These are phyloP conservation scores for Acrobasis consociella DNA, from an alignment of 2,888 invertebrate species.

Conservation along the genomic window DNA sequence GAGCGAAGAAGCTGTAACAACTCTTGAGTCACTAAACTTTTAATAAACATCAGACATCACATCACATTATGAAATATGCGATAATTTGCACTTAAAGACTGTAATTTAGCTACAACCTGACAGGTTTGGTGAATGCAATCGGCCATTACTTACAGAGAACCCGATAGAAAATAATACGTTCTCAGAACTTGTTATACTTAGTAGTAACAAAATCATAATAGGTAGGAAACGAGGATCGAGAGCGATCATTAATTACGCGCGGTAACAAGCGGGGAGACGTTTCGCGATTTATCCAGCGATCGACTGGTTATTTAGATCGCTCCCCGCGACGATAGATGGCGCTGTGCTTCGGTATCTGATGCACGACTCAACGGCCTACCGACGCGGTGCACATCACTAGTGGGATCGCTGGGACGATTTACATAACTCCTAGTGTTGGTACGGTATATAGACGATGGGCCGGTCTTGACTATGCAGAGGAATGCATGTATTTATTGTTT, in stretches of 20 bases:
- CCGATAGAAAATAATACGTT: not conserved
- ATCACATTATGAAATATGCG: too few species aligned
- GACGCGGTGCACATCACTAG: constrained; percentile 10
- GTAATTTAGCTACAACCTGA: too few species aligned
- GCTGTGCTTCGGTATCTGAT: constrained; percentile 66
- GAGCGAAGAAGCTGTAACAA: too few species aligned
- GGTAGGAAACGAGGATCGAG: constrained; percentile 57
- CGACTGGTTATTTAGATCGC: constrained; percentile 76
- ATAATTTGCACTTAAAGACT: too few species aligned
- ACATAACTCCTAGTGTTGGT: constrained; percentile 6
- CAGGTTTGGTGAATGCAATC: too few species aligned
- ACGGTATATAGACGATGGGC: not conserved
- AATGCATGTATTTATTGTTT: too few species aligned
- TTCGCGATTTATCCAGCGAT: constrained; percentile 69
- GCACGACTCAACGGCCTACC: constrained; percentile 49
- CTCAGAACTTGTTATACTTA: not conserved
- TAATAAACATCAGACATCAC: too few species aligned
- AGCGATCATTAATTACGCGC: constrained; percentile 70
- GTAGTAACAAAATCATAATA: constrained; percentile 57
- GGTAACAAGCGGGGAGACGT: constrained; percentile 67
- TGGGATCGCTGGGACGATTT: constrained; percentile 1
- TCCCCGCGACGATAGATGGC: constrained; percentile 70
- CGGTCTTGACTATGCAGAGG: too few species aligned
- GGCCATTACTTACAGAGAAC: too few species aligned
- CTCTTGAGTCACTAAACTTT: too few species aligned